Evolutionary conservation across 1,140 invertebrate genomes (phyloP).

Genomic region (Drosophila insularis): DNA sequence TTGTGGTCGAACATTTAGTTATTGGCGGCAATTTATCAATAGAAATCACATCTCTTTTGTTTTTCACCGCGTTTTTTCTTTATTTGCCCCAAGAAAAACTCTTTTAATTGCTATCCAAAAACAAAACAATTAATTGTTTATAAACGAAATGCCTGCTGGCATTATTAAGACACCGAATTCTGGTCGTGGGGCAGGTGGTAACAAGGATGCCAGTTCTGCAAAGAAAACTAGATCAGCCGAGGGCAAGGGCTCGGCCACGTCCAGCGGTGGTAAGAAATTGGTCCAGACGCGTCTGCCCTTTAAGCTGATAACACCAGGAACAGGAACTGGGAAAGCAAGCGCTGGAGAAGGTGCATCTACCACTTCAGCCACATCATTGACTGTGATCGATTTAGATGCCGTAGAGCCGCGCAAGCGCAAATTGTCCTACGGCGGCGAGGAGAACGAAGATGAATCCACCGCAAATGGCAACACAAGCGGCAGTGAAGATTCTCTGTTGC

Average conservation of each 20-base stretch:
- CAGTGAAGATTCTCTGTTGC: conserved; percentile 6
- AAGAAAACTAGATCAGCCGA: not conserved
- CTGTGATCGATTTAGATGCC: conserved; percentile 10
- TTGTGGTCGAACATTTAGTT: not conserved
- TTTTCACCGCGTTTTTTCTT: conserved; percentile 11
- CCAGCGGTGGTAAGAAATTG: not conserved
- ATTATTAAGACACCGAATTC: conserved; percentile 5
- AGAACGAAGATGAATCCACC: conserved; percentile 60
- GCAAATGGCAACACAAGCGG: conserved; percentile 59
- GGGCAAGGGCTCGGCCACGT: not conserved
- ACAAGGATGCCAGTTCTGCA: not conserved
- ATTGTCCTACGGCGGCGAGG: conserved; percentile 51
- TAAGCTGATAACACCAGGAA: conserved; percentile 62
- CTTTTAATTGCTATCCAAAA: not conserved
- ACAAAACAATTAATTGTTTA: not conserved
- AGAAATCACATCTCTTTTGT: conserved; percentile 3
- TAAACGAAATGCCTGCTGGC: conserved; percentile 8
- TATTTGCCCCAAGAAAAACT: not conserved
- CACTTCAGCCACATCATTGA: not conserved
- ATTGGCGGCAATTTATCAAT: conserved; percentile 9
- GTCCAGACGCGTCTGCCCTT: conserved; percentile 78
- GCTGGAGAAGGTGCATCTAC: not conserved
- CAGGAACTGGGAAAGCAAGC: not conserved
- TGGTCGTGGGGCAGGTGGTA: not conserved
- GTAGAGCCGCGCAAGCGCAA: conserved; percentile 68